These are phyloP conservation scores for Turritopsis rubra DNA, from an alignment of 30 jellyfish, hydroid and myxozoan species.

Conservation along the genomic window DNA sequence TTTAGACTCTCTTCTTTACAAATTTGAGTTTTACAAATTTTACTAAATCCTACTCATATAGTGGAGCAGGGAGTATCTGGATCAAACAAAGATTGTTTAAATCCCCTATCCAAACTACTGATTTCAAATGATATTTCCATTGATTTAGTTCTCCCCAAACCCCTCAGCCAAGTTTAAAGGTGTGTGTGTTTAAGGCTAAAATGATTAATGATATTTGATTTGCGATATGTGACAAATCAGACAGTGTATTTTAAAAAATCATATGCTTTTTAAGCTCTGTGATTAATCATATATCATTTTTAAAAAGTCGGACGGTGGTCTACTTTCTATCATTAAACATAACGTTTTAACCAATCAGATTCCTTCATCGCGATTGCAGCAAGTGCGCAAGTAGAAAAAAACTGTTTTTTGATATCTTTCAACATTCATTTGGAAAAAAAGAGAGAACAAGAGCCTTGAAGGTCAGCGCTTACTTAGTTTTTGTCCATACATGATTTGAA, in stretches of 20 bases:
- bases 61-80: too few species aligned
- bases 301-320: not conserved
- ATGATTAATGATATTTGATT: not conserved
- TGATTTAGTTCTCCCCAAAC: too few species aligned
- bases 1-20: too few species aligned
- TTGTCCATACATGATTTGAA: too few species aligned
- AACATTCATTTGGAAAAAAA: not conserved
- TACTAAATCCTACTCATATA: too few species aligned
- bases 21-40: too few species aligned
- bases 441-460: not conserved
- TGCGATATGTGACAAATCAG: not conserved
- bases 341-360: not conserved
- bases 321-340: not conserved
- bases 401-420: not conserved
- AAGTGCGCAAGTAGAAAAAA: not conserved
- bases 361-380: not conserved
- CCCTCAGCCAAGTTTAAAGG: too few species aligned
- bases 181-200: not conserved
- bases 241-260: not conserved
- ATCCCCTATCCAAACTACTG: too few species aligned
- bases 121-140: too few species aligned
- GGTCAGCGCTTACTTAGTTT: too few species aligned
- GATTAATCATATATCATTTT: not conserved
- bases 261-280: not conserved
- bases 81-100: too few species aligned